phyloP scores from a whole-genome alignment of 2,888 invertebrate species.

The Scaptomyza flava region DNA sequence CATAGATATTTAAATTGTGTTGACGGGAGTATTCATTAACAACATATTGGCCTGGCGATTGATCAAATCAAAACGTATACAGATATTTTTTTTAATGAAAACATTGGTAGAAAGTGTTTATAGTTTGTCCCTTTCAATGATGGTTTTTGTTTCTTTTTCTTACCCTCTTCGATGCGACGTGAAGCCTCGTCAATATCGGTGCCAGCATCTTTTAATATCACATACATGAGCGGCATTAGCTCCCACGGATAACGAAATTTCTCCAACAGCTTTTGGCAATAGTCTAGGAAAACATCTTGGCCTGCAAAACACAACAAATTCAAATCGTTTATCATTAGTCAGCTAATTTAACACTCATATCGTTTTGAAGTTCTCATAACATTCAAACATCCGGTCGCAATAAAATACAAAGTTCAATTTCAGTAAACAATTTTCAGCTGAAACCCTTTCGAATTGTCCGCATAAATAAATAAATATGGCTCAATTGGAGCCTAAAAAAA shows the following conservation, averaged over 20 bases:
- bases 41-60: slow-evolving; percentile 87
- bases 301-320: slow-evolving; percentile 82
- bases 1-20: slow-evolving; percentile 91
- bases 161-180: slow-evolving; percentile 91
- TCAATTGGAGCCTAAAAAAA: slow-evolving; percentile 7
- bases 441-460: slow-evolving; percentile 10
- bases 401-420: slow-evolving; percentile 39
- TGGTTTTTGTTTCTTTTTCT: slow-evolving; percentile 27
- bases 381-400: slow-evolving; percentile 22
- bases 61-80: slow-evolving; percentile 56
- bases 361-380: not conserved
- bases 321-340: slow-evolving; percentile 10
- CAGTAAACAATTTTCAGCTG: slow-evolving; percentile 36
- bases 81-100: slow-evolving; percentile 14
- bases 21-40: slow-evolving; percentile 91
- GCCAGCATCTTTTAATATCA: slow-evolving; percentile 90
- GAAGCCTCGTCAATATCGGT: slow-evolving; percentile 91
- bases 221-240: slow-evolving; percentile 92
- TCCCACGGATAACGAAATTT: slow-evolving; percentile 92
- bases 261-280: slow-evolving; percentile 90
- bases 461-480: slow-evolving; percentile 32
- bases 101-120: not conserved
- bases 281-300: slow-evolving; percentile 88
- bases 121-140: not conserved
- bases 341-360: not conserved